Conservation (phyloP, 1,140 invertebrate species). For the Drosophila truncata region DNA sequence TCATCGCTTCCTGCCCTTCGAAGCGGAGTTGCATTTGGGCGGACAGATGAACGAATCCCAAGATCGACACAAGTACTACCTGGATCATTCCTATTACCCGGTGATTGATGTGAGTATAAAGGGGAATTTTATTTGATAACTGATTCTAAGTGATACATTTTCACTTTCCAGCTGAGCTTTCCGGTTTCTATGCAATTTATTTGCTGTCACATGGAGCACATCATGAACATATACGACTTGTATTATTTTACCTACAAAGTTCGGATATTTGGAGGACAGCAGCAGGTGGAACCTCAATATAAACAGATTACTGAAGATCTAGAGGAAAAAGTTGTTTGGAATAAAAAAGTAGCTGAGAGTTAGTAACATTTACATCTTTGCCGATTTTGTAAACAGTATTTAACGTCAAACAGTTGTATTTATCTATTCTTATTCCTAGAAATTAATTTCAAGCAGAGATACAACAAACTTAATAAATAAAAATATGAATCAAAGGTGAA, state of each 20-base stretch:
- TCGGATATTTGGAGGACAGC: slow-evolving; percentile 47
- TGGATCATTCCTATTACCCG: slow-evolving; percentile 45
- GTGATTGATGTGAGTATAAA: slow-evolving; percentile 47
- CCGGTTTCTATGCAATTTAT: slow-evolving; percentile 44
- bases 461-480: neutral
- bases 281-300: neutral
- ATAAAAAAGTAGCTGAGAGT: neutral
- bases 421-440: neutral
- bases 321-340: neutral
- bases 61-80: slow-evolving; percentile 41
- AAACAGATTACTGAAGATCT: neutral
- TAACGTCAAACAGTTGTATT: neutral
- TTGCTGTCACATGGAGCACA: slow-evolving; percentile 24
- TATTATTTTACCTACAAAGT: slow-evolving; percentile 57
- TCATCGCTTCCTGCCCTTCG: slow-evolving; percentile 68
- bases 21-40: slow-evolving; percentile 25
- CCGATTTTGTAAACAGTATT: neutral
- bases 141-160: neutral
- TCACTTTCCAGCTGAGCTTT: slow-evolving; percentile 23
- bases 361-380: neutral
- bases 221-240: slow-evolving; percentile 29
- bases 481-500: no score
- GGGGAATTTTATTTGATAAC: neutral
- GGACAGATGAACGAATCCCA: slow-evolving; percentile 28
- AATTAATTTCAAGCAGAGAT: neutral